These are phyloP conservation scores for Malurus cyaneus DNA, from an alignment of 2,113 vertebrate species.

Conservation along the genomic window DNA sequence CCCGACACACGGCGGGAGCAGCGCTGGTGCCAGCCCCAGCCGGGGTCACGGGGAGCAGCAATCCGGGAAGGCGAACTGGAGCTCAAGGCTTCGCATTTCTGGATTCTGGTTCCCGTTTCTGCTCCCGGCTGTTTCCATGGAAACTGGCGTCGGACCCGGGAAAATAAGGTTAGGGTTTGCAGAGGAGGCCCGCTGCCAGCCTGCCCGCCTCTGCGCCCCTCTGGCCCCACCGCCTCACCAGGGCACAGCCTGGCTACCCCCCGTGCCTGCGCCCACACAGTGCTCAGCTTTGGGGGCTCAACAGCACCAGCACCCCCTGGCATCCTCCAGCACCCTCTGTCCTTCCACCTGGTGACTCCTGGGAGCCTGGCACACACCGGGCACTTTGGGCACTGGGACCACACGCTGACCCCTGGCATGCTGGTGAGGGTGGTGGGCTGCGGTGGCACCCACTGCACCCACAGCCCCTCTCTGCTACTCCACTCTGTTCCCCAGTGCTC, in stretches of 20 bases:
- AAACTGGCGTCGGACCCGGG: constrained; percentile 74
- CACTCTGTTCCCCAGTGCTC: background rate
- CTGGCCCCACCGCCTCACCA: accelerated
- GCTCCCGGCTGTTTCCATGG: constrained; percentile 74
- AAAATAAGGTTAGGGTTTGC: constrained; percentile 74
- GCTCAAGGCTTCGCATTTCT: constrained; percentile 64
- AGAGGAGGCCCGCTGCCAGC: constrained; percentile 51
- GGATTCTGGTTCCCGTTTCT: constrained; percentile 73
- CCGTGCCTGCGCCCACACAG: background rate
- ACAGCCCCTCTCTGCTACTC: background rate
- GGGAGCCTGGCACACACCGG: accelerated
- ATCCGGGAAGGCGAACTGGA: constrained; percentile 61
- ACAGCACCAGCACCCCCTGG: accelerated
- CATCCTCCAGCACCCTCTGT: accelerated
- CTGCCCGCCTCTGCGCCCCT: constrained; percentile 13
- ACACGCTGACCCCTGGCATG: accelerated
- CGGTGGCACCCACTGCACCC: accelerated
- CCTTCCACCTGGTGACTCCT: background rate
- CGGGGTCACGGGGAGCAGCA: background rate
- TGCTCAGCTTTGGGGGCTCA: background rate
- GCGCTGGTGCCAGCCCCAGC: background rate
- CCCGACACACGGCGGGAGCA: background rate
- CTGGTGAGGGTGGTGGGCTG: background rate
- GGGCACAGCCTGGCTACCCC: background rate
- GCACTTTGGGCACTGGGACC: background rate